Evolutionary conservation across 2,113 vertebrate genomes (phyloP).

Genomic region (Ginglymostoma cirratum): DNA sequence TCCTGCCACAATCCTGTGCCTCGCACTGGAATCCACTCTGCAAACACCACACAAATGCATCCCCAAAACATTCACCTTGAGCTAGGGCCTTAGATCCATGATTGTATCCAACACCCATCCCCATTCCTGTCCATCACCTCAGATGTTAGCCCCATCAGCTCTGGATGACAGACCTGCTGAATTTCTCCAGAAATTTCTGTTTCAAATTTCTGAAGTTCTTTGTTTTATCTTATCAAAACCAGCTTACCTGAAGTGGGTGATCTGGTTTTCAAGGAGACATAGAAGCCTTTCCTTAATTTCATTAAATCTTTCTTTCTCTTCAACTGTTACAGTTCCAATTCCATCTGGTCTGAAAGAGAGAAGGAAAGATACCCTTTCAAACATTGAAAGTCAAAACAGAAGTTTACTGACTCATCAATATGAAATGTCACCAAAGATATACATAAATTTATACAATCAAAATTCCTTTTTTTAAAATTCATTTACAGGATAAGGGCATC

Average conservation of each 20-base stretch:
- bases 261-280: constrained; percentile 81
- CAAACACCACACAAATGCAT: not conserved
- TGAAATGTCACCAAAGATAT: not conserved
- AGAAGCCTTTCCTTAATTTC: constrained; percentile 76
- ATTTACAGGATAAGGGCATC: no score
- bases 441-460: not conserved
- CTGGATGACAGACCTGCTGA: not conserved
- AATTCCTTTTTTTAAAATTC: no score
- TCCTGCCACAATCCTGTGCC: no score
- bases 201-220: no score
- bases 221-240: not conserved
- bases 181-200: no score
- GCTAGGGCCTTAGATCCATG: not conserved
- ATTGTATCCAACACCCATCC: not conserved
- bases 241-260: constrained; percentile 86
- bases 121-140: not conserved
- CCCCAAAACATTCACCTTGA: not conserved
- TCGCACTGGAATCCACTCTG: not conserved
- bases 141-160: not conserved
- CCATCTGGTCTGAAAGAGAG: constrained; percentile 77
- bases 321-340: constrained; percentile 82
- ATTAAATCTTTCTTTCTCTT: constrained; percentile 84
- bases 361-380: constrained; percentile 8
- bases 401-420: not conserved
- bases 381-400: not conserved